These are phyloP conservation scores for Pantelozetes paolii DNA, from an alignment of 2,888 invertebrate genomes.

Conservation along the genomic window DNA sequence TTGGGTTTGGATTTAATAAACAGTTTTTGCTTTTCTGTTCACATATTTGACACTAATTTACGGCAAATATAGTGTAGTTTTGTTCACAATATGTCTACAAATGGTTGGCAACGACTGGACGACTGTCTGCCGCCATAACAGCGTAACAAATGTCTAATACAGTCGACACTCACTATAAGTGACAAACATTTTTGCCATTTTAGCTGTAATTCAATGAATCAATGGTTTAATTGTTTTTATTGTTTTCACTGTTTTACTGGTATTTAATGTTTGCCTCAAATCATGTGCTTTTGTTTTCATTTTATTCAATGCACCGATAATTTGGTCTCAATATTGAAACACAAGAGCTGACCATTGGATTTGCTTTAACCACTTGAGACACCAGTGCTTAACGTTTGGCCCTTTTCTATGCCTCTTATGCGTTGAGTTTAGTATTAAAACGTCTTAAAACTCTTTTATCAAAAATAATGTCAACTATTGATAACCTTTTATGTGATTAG, in stretches of 20 bases:
- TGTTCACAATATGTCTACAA: background rate
- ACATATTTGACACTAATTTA: background rate
- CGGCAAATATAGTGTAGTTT: too few relatives aligned
- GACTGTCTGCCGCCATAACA: conserved; percentile 10
- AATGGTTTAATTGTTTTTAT: background rate
- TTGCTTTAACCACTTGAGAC: background rate
- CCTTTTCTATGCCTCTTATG: background rate
- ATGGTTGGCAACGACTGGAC: background rate
- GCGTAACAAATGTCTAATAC: background rate
- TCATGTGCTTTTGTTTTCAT: too few relatives aligned
- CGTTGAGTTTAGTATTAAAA: background rate
- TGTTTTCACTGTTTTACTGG: background rate
- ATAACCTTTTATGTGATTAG: background rate
- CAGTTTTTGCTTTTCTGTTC: background rate
- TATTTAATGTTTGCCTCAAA: too few relatives aligned
- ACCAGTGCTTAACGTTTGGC: background rate
- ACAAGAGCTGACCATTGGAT: conserved; percentile 25
- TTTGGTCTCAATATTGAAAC: background rate
- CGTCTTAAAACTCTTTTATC: background rate
- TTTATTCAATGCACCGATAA: too few relatives aligned
- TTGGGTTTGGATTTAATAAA: too few relatives aligned
- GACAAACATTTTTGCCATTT: conserved; percentile 4
- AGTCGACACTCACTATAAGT: conserved; percentile 27
- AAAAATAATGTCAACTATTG: background rate
- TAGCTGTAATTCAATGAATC: too few relatives aligned